Evolutionary conservation across 2,797 vertebrate species (phyloP).

Genomic region (Malurus splendens): DNA sequence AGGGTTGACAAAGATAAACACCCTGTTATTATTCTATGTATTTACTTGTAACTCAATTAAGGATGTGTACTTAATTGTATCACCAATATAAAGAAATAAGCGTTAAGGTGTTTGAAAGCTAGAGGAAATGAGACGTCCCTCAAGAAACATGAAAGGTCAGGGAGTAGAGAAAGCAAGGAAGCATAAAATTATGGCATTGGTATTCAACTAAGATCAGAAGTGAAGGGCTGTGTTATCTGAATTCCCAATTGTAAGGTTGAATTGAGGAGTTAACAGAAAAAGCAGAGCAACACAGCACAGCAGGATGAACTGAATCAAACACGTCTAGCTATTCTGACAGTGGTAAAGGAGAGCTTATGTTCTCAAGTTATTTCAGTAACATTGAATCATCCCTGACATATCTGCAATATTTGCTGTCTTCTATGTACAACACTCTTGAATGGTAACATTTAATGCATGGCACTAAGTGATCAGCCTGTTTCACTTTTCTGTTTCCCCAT

Average conservation of each 20-base stretch:
- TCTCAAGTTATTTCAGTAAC: constrained; percentile 35
- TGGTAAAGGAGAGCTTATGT: constrained; percentile 28
- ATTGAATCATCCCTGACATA: constrained; percentile 15
- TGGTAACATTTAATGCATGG: background rate
- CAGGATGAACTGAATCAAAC: constrained; percentile 38
- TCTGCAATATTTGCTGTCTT: constrained; percentile 16
- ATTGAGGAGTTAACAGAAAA: constrained; percentile 49
- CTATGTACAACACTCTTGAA: background rate
- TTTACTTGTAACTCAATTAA: constrained; percentile 67
- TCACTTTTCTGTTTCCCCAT: background rate
- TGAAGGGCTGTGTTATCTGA: constrained; percentile 39
- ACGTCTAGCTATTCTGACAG: constrained; percentile 5
- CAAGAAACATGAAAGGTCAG: constrained; percentile 57
- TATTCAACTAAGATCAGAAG: constrained; percentile 48
- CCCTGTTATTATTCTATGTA: constrained; percentile 57
- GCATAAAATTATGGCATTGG: constrained; percentile 53
- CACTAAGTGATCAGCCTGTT: background rate
- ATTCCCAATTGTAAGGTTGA: constrained; percentile 42
- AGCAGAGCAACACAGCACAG: constrained; percentile 1
- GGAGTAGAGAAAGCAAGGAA: constrained; percentile 27
- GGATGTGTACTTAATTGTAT: constrained; percentile 60
- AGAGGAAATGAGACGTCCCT: constrained; percentile 57
- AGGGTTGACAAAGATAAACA: constrained; percentile 60
- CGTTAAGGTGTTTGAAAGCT: constrained; percentile 43
- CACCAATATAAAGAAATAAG: constrained; percentile 52